Evolutionary conservation across 2,888 invertebrate species (phyloP).

Genomic region (Entomobrya multifasciata): DNA sequence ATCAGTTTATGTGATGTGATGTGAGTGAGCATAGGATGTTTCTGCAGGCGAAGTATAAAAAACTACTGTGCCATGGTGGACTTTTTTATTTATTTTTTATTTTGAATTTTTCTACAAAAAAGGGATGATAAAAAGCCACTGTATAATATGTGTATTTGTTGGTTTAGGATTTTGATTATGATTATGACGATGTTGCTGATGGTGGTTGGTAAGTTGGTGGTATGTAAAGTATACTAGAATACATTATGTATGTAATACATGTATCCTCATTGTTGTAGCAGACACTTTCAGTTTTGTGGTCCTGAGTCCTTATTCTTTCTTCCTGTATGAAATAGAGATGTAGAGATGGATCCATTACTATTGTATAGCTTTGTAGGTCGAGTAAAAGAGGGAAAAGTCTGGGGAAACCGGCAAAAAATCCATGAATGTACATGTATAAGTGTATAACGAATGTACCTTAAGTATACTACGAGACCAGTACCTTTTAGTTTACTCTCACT

Average conservation of each 20-base stretch:
- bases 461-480: no score
- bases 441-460: neutral
- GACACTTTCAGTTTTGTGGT: conserved; percentile 19
- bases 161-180: no score
- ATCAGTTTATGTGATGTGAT: no score
- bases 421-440: neutral
- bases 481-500: neutral
- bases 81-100: no score
- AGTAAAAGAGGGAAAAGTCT: neutral
- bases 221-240: no score
- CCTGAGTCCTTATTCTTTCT: neutral
- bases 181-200: neutral
- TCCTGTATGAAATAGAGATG: neutral
- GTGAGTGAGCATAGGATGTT: no score
- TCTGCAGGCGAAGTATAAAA: no score
- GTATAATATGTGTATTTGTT: no score
- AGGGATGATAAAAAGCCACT: no score
- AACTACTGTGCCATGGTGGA: no score
- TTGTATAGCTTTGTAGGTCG: neutral
- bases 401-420: neutral
- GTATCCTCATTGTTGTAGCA: neutral
- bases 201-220: no score
- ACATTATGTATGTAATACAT: neutral
- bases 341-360: conserved; percentile 9
- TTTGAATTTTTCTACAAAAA: no score